phyloP scores from a whole-genome alignment of 2,797 vertebrate species.

The Champsocephalus esox region DNA sequence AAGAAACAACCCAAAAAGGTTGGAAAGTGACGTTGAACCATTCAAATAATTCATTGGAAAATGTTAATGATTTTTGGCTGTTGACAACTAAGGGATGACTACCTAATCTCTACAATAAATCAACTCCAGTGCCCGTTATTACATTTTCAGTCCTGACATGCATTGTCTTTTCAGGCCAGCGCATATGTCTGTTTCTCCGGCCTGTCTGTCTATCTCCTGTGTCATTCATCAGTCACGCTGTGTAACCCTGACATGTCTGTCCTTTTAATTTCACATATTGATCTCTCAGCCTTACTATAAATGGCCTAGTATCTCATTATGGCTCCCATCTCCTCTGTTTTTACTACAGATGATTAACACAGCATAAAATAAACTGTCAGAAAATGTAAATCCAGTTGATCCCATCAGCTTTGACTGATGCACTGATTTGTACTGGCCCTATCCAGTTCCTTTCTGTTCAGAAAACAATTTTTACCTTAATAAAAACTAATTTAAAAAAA shows the following conservation, averaged over 20 bases:
- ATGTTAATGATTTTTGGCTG: background rate
- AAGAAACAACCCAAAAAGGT: background rate
- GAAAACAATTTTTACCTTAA: background rate
- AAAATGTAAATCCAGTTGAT: constrained; percentile 55
- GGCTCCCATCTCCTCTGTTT: constrained; percentile 27
- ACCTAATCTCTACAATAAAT: background rate
- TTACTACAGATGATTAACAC: constrained; percentile 49
- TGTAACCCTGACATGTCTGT: constrained; percentile 61
- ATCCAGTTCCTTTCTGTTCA: constrained; percentile 14
- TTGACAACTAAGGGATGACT: no score
- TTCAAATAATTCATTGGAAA: background rate
- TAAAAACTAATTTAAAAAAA: background rate
- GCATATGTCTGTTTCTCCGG: constrained; percentile 45
- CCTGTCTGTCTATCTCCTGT: constrained; percentile 36
- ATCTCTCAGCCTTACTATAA: constrained; percentile 53
- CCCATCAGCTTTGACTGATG: constrained; percentile 29
- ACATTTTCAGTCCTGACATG: background rate
- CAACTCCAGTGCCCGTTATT: background rate
- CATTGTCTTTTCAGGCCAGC: background rate
- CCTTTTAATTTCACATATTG: constrained; percentile 68
- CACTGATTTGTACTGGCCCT: constrained; percentile 14
- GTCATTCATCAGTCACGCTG: constrained; percentile 57
- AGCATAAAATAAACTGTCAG: constrained; percentile 42
- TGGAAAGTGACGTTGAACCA: background rate
- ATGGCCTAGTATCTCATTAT: constrained; percentile 52